These are phyloP conservation scores for Crypturellus undulatus DNA, from an alignment of 2,113 vertebrate genomes.

Conservation along the genomic window DNA sequence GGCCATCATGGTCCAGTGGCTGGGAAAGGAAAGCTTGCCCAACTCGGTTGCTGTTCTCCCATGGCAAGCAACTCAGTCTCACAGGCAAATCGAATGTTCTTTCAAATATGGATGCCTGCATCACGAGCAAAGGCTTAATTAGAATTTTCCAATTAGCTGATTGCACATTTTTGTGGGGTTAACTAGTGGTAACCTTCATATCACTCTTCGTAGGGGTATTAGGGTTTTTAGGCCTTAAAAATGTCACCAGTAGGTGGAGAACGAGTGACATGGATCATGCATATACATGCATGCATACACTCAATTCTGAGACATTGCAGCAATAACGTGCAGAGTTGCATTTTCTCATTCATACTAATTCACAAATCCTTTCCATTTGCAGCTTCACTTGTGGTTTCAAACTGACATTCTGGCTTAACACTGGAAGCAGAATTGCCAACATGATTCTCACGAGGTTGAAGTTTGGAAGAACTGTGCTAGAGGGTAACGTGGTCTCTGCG, in stretches of 20 bases:
- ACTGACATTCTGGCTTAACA: background rate
- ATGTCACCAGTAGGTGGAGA: conserved; percentile 48
- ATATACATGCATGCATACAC: background rate
- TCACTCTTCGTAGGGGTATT: background rate
- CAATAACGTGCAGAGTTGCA: background rate
- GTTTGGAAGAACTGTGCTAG: background rate
- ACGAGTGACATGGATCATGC: background rate
- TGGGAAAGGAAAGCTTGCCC: background rate
- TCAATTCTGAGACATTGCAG: background rate
- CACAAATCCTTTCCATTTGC: background rate
- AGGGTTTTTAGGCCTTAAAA: conserved; percentile 20
- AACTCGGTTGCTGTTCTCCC: background rate
- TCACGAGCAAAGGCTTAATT: background rate
- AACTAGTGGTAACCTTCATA: background rate
- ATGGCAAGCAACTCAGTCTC: background rate
- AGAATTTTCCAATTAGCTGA: conserved; percentile 36
- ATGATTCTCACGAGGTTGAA: background rate
- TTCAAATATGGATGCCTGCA: background rate
- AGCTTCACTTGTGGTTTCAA: background rate
- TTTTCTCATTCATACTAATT: background rate
- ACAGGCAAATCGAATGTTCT: background rate
- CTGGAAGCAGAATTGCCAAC: background rate
- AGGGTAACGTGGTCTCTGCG: background rate
- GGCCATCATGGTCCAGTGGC: conserved; percentile 24
- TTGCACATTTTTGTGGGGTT: conserved; percentile 22